Evolutionary conservation across 2,797 vertebrate species (phyloP).

Genomic region (Tragopan temminckii): DNA sequence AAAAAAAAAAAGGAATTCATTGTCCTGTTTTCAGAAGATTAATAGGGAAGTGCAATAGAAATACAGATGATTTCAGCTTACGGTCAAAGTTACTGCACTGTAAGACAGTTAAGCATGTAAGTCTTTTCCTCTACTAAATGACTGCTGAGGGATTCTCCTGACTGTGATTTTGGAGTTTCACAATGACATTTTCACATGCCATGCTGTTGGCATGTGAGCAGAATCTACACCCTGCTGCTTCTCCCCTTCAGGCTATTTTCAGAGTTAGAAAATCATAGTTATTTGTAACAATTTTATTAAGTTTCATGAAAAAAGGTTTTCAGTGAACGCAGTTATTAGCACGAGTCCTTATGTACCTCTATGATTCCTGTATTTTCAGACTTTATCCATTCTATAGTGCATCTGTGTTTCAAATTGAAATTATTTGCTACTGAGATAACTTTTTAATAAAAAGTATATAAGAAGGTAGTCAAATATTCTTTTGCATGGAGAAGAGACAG

Average conservation of each 20-base stretch:
- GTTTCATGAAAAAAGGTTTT: neutral
- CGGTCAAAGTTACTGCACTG: neutral
- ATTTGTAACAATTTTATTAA: neutral
- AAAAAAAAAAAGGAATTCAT: neutral
- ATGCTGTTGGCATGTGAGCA: neutral
- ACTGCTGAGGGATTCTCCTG: neutral
- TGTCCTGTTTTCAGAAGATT: accelerated
- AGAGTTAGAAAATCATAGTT: neutral
- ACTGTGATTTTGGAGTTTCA: neutral
- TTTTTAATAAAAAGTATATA: neutral
- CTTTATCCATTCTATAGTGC: neutral
- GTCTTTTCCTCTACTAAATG: neutral
- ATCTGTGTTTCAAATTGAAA: neutral
- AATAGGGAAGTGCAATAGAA: neutral
- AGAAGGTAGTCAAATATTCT: neutral
- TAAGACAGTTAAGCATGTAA: neutral
- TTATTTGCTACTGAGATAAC: neutral
- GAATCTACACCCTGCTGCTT: neutral
- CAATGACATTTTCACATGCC: neutral
- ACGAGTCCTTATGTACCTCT: neutral
- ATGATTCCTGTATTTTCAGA: neutral
- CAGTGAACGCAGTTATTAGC: neutral
- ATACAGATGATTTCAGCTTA: neutral
- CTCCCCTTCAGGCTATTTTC: neutral
- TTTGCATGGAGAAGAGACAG: neutral